Evolutionary conservation across 2,113 vertebrate genomes (phyloP).

Genomic region (Pseudolaguvia tuberculata): DNA sequence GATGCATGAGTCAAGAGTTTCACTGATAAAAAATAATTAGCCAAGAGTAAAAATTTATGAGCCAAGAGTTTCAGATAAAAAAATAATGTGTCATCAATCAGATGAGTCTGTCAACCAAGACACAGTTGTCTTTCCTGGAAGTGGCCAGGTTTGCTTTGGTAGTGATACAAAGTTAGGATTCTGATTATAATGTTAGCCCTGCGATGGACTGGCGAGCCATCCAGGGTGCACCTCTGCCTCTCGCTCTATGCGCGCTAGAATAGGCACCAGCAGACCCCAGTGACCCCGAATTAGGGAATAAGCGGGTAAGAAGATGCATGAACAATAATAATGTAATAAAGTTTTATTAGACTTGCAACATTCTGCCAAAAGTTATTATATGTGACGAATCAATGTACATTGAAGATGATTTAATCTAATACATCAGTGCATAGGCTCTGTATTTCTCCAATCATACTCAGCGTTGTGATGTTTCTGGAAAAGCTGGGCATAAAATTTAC

Average conservation of each 20-base stretch:
- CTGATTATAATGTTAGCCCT: too few species aligned
- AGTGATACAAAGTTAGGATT: neutral
- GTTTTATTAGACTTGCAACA: neutral
- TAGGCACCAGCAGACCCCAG: too few species aligned
- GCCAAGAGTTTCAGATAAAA: neutral
- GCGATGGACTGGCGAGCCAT: too few species aligned
- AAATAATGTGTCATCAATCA: neutral
- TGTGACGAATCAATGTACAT: too few species aligned
- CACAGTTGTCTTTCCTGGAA: neutral
- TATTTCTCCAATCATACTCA: neutral
- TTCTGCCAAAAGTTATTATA: neutral
- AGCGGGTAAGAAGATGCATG: too few species aligned
- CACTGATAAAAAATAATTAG: neutral
- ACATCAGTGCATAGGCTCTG: neutral
- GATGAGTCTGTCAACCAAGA: neutral
- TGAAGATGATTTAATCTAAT: neutral
- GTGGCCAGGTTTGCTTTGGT: neutral
- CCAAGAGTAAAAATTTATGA: too few species aligned
- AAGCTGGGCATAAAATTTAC: neutral
- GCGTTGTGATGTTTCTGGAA: neutral
- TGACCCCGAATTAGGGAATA: too few species aligned
- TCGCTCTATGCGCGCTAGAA: too few species aligned
- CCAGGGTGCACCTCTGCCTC: too few species aligned
- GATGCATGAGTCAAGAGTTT: neutral
- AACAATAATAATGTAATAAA: too few species aligned